Percentiles rank a stretch among this genome's conserved stretches.
These are phyloP conservation scores for Melanotus villosus DNA, from an alignment of 2,888 invertebrate genomes.

Conservation along the genomic window DNA sequence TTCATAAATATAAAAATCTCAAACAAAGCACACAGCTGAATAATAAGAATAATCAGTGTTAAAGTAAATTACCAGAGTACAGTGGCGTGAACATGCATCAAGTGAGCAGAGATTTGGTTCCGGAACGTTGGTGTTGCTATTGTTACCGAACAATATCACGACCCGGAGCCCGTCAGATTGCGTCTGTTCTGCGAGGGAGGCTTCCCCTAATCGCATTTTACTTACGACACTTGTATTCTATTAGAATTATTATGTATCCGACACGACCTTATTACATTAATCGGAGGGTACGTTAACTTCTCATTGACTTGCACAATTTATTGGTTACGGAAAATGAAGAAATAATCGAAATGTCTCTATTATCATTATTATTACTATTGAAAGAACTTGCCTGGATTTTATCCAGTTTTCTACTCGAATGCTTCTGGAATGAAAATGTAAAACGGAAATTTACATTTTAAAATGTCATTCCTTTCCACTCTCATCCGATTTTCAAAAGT, in stretches of 20 bases:
- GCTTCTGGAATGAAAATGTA: too few relatives aligned
- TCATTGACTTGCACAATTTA: slow-evolving; percentile 40
- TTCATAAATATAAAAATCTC: slow-evolving; percentile 24
- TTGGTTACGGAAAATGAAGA: slow-evolving; percentile 28
- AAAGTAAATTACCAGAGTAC: slow-evolving; percentile 43
- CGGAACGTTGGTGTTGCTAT: slow-evolving; percentile 48
- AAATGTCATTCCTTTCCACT: too few relatives aligned
- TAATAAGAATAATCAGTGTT: slow-evolving; percentile 39
- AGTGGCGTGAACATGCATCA: slow-evolving; percentile 48
- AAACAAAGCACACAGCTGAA: slow-evolving; percentile 19
- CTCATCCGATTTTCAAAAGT: too few relatives aligned
- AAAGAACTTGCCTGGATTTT: neutral
- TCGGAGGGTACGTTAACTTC: slow-evolving; percentile 35
- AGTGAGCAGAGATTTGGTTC: slow-evolving; percentile 47
- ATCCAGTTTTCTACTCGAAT: neutral
- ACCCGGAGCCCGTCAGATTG: slow-evolving; percentile 42
- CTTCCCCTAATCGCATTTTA: slow-evolving; percentile 45
- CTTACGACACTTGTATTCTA: slow-evolving; percentile 48
- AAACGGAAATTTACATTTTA: too few relatives aligned
- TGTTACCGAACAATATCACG: slow-evolving; percentile 45
- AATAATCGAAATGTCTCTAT: slow-evolving; percentile 25
- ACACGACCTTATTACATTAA: slow-evolving; percentile 44
- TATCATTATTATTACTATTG: too few relatives aligned
- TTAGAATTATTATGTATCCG: slow-evolving; percentile 49
- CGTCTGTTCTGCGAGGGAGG: slow-evolving; percentile 45